phyloP scores from a whole-genome alignment of 2,888 invertebrate genomes.

The Seira ritae region DNA sequence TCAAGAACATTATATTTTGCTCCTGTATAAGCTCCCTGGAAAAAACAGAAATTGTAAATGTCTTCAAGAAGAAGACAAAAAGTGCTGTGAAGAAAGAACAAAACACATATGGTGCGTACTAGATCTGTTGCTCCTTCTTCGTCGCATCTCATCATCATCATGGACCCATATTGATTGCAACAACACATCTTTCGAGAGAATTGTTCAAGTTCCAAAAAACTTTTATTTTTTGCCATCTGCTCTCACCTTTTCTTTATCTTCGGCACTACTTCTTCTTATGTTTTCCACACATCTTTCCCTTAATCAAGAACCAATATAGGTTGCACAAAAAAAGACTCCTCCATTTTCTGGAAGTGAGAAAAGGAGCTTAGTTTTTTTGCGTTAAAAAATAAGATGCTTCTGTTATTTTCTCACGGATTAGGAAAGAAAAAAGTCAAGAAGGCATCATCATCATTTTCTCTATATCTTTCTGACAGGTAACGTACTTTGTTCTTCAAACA shows the following conservation, averaged over 20 bases:
- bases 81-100: not conserved
- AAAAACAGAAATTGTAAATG: not conserved
- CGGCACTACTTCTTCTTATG: not conserved
- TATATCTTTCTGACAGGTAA: not conserved
- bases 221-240: slow-evolving; percentile 58
- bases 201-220: too few relatives aligned
- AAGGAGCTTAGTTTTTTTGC: slow-evolving; percentile 17
- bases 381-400: not conserved
- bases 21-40: not conserved
- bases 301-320: slow-evolving; percentile 29
- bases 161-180: slow-evolving; percentile 46
- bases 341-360: not conserved
- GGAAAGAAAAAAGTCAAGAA: not conserved
- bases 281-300: too few relatives aligned
- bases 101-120: slow-evolving; percentile 21
- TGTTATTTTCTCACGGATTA: slow-evolving; percentile 12
- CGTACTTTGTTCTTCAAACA: not conserved
- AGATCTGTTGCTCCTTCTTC: too few relatives aligned
- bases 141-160: not conserved
- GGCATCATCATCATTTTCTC: too few relatives aligned
- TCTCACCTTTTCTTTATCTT: not conserved
- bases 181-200: slow-evolving; percentile 13
- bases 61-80: not conserved
- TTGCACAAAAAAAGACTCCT: slow-evolving; percentile 24
- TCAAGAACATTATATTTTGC: not conserved